Conservation (phyloP, 2,797 vertebrate genomes). For the Calcarius lapponicus region DNA sequence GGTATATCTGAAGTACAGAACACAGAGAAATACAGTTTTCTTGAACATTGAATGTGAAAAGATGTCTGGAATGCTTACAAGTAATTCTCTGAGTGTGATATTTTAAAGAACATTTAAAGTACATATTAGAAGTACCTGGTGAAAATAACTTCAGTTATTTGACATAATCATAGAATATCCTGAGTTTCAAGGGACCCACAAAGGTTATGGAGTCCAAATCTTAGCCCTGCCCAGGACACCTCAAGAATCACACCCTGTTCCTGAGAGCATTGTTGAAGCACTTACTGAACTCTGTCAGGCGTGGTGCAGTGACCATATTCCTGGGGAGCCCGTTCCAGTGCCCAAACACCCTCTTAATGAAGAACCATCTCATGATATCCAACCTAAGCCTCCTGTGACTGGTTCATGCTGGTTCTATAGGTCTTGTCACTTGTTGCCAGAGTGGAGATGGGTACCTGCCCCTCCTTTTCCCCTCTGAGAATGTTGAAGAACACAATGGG, state of each 20-base stretch:
- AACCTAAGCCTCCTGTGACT: accelerated
- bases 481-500: neutral
- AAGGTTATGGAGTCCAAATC: neutral
- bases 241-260: neutral
- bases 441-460: neutral
- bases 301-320: neutral
- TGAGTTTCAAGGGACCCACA: neutral
- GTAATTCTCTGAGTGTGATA: neutral
- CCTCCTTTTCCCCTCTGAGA: neutral
- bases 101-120: neutral
- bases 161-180: neutral
- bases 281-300: neutral
- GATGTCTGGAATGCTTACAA: neutral
- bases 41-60: neutral
- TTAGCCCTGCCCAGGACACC: neutral
- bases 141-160: neutral
- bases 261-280: neutral
- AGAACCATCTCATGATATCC: neutral
- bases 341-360: neutral
- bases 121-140: neutral
- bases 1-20: neutral
- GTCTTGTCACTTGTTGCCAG: neutral
- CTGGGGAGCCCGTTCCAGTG: neutral
- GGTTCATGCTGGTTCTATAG: neutral
- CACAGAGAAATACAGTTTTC: neutral